Evolutionary conservation across 2,113 vertebrate genomes (phyloP).

Genomic region (Dasyurus viverrinus): DNA sequence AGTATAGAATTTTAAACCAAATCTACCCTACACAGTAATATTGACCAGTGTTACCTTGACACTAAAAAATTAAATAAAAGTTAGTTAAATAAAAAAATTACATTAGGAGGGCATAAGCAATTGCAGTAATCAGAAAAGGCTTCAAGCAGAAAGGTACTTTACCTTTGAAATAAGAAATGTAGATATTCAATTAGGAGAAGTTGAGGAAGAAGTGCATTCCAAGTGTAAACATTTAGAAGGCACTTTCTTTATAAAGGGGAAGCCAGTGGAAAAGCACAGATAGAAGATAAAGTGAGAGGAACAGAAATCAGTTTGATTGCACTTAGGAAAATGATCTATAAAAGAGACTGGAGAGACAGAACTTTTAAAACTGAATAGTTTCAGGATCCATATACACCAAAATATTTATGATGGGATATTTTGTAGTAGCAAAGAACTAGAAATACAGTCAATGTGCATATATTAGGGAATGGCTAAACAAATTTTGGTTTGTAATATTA

Average conservation of each 20-base stretch:
- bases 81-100: not conserved
- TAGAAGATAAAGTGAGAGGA: not conserved
- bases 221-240: too few species aligned
- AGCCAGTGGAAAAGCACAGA: not conserved
- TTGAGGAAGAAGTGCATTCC: not conserved
- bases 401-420: not conserved
- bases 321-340: not conserved
- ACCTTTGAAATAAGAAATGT: not conserved
- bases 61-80: not conserved
- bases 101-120: not conserved
- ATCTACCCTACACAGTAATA: not conserved
- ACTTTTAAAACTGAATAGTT: not conserved
- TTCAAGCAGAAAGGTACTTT: not conserved
- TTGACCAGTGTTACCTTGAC: constrained; percentile 6
- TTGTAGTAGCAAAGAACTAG: not conserved
- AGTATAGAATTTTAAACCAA: not conserved
- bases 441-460: not conserved
- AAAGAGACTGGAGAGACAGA: not conserved
- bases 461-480: not conserved
- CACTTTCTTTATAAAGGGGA: not conserved
- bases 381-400: not conserved
- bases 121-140: not conserved
- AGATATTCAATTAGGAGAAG: not conserved
- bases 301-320: not conserved
- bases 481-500: not conserved